Conservation (phyloP, 2,113 vertebrate genomes). For the Mesocricetus auratus region DNA sequence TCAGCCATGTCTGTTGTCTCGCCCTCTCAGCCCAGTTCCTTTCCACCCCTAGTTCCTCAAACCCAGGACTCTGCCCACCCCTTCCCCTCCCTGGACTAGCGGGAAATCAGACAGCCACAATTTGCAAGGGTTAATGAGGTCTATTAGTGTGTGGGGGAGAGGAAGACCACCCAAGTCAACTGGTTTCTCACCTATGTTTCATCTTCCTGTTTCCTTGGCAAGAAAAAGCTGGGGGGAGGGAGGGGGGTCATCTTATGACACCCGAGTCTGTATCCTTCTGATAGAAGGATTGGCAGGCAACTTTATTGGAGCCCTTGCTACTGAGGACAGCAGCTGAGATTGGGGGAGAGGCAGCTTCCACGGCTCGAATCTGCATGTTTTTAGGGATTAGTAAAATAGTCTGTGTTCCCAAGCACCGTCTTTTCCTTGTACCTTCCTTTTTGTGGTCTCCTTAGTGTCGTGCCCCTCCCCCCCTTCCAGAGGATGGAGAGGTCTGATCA, state of each 20-base stretch:
- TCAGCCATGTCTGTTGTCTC: not conserved
- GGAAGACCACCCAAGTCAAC: not conserved
- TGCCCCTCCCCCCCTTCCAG: constrained; percentile 47
- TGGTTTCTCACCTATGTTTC: not conserved
- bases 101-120: not conserved
- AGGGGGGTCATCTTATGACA: not conserved
- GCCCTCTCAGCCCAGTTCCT: not conserved
- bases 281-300: not conserved
- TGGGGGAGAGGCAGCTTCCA: not conserved
- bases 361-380: not conserved
- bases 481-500: not conserved
- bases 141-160: not conserved
- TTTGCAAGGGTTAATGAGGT: not conserved
- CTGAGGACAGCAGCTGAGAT: not conserved
- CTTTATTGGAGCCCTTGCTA: not conserved
- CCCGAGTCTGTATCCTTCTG: not conserved
- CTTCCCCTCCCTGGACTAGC: not conserved
- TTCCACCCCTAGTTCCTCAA: not conserved
- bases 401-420: not conserved
- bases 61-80: not conserved
- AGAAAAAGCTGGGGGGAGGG: not conserved
- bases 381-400: not conserved
- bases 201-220: not conserved
- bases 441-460: not conserved
- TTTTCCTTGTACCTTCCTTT: not conserved